These are phyloP conservation scores for Sorex araneus DNA, from an alignment of 2,113 vertebrate species.

Conservation along the genomic window DNA sequence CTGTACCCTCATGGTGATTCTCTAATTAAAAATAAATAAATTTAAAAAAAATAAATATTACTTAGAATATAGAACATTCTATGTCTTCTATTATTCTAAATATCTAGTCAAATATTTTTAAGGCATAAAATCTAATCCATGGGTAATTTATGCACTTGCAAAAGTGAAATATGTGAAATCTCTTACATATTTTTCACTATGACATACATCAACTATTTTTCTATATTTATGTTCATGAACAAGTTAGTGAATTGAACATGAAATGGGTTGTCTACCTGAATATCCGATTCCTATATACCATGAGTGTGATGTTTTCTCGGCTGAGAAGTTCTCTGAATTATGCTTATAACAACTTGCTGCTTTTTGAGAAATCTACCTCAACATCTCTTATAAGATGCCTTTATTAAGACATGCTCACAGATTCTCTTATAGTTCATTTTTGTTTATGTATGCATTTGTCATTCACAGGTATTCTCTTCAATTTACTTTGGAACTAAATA, in stretches of 20 bases:
- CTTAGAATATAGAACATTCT: not conserved
- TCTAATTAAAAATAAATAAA: too few relatives aligned
- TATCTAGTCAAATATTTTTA: not conserved
- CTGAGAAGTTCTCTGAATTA: not conserved
- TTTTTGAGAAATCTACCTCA: not conserved
- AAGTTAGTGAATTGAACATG: not conserved
- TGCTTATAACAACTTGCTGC: not conserved
- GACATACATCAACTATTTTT: not conserved
- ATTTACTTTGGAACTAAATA: not conserved
- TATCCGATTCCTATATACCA: not conserved
- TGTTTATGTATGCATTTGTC: not conserved
- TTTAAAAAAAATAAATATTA: not conserved
- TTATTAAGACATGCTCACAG: not conserved
- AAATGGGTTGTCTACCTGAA: not conserved
- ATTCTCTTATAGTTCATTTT: rapidly evolving
- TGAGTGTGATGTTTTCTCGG: not conserved
- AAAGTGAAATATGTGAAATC: not conserved
- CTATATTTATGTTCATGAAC: not conserved
- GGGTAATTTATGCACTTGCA: not conserved
- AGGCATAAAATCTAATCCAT: not conserved
- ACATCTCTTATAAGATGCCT: not conserved
- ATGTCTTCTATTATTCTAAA: not conserved
- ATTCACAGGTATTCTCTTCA: not conserved
- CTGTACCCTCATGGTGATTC: too few relatives aligned
- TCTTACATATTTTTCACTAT: not conserved